These are phyloP conservation scores for Molorchus minor DNA, from an alignment of 2,888 invertebrate species.

Conservation along the genomic window DNA sequence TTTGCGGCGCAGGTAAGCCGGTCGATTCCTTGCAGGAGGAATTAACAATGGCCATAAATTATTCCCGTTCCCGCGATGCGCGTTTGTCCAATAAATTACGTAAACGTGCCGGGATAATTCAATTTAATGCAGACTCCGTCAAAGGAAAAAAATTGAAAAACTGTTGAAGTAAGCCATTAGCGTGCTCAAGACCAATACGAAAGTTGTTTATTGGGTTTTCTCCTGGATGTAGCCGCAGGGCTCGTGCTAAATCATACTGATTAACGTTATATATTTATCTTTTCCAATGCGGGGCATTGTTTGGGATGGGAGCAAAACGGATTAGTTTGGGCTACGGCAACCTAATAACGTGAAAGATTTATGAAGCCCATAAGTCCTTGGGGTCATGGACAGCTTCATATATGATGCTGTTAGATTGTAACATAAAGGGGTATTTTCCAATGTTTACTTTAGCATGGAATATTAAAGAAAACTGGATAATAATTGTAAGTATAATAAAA, in stretches of 20 bases:
- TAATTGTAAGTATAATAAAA: too few relatives aligned
- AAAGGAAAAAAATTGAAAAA: constrained; percentile 26
- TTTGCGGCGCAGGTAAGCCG: too few relatives aligned
- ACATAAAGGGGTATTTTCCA: too few relatives aligned
- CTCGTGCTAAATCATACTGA: constrained; percentile 20
- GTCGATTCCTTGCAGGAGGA: neutral
- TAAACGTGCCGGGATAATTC: constrained; percentile 2
- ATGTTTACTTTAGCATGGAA: too few relatives aligned
- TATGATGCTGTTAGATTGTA: too few relatives aligned
- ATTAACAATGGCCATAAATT: constrained; percentile 5
- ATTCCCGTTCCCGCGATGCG: neutral
- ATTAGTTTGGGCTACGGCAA: too few relatives aligned
- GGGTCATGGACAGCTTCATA: too few relatives aligned
- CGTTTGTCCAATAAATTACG: constrained; percentile 20
- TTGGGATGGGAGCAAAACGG: constrained; percentile 7
- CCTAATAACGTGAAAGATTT: too few relatives aligned
- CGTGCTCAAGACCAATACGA: constrained; percentile 24
- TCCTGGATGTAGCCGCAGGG: constrained; percentile 5
- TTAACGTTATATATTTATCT: constrained; percentile 20
- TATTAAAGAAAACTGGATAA: too few relatives aligned
- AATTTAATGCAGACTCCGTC: constrained; percentile 7
- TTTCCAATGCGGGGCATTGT: neutral
- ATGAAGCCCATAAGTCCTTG: too few relatives aligned
- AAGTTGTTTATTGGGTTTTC: constrained; percentile 25
- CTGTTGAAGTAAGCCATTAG: constrained; percentile 26